Percentiles rank a stretch among this genome's conserved stretches.
Conservation (phyloP, 2,797 vertebrate species). For the Chelon auratus region DNA sequence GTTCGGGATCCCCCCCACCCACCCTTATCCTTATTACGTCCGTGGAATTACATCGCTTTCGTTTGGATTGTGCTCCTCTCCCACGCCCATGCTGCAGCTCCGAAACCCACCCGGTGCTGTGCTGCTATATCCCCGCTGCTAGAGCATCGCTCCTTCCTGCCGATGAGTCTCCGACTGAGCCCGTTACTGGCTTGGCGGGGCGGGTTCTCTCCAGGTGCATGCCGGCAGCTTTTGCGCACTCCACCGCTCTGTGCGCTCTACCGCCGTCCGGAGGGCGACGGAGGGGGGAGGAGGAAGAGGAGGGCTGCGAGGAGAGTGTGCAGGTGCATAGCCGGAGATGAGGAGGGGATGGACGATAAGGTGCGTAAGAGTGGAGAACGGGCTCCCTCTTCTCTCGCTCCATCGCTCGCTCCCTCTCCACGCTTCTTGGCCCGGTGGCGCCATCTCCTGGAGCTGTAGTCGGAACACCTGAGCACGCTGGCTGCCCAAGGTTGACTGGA, state of each 20-base stretch:
- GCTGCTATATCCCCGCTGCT: constrained; percentile 13
- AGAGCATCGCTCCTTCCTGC: constrained; percentile 30
- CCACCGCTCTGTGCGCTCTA: not conserved
- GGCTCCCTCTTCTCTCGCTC: constrained; percentile 23
- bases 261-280: constrained; percentile 20
- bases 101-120: constrained; percentile 14
- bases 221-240: constrained; percentile 32
- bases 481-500: not conserved
- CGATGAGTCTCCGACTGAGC: constrained; percentile 49
- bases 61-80: constrained; percentile 11
- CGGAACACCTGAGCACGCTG: not conserved
- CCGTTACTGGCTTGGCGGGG: constrained; percentile 44
- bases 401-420: constrained; percentile 14
- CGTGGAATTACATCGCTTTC: constrained; percentile 38
- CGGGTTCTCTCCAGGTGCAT: constrained; percentile 69
- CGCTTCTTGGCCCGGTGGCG: constrained; percentile 30
- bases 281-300: constrained; percentile 9
- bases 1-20: constrained; percentile 22
- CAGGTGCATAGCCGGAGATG: constrained; percentile 54
- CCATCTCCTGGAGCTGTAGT: constrained; percentile 46
- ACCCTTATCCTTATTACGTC: constrained; percentile 11
- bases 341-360: constrained; percentile 40
- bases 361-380: constrained; percentile 36
- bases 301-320: constrained; percentile 37
- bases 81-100: constrained; percentile 62